Evolutionary conservation across 2,888 invertebrate genomes (phyloP).

Genomic region (Tineola bisselliella): DNA sequence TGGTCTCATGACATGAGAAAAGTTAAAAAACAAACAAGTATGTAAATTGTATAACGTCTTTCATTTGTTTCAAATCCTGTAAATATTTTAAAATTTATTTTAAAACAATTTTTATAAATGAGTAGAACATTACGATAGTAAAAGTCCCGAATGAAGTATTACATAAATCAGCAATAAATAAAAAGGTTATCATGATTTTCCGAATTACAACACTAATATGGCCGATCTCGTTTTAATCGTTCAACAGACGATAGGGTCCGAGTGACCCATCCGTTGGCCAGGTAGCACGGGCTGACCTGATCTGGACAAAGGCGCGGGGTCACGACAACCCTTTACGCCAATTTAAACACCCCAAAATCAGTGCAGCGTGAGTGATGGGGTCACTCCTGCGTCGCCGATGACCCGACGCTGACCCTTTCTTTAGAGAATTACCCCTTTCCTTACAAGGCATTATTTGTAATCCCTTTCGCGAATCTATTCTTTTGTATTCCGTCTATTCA

Average conservation of each 20-base stretch:
- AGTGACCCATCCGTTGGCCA: slow-evolving; percentile 35
- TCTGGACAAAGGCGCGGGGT: slow-evolving; percentile 36
- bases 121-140: background rate
- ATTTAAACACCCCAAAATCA: slow-evolving; percentile 60
- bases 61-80: too few relatives aligned
- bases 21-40: too few relatives aligned
- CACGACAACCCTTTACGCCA: slow-evolving; percentile 58
- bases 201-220: slow-evolving; percentile 46
- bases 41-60: too few relatives aligned
- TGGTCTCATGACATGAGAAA: too few relatives aligned
- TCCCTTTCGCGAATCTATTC: slow-evolving; percentile 70
- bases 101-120: background rate
- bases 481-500: slow-evolving; percentile 50
- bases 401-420: slow-evolving; percentile 54
- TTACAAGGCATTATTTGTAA: slow-evolving; percentile 67
- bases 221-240: slow-evolving; percentile 62
- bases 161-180: slow-evolving; percentile 28
- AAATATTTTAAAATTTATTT: too few relatives aligned
- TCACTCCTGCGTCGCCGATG: slow-evolving; percentile 53
- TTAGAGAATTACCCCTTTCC: slow-evolving; percentile 53
- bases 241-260: slow-evolving; percentile 46
- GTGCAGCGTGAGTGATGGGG: slow-evolving; percentile 65
- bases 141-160: slow-evolving; percentile 10
- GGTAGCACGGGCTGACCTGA: slow-evolving; percentile 59
- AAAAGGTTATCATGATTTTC: slow-evolving; percentile 61